Base-by-base conservation (phyloP, 2,797 vertebrate species). In the Brachyrhaphis roseni region DNA sequence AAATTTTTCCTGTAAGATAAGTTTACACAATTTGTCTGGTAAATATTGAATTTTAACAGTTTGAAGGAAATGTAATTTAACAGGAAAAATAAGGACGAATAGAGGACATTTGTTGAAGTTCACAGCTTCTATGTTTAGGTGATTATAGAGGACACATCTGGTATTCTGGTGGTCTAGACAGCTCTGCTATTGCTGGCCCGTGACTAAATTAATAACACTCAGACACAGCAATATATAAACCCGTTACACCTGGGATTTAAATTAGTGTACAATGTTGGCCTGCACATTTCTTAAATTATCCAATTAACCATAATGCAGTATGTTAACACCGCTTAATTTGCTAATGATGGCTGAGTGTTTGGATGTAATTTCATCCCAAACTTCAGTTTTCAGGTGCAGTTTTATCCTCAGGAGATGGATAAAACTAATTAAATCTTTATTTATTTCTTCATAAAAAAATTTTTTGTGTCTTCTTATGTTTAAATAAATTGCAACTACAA, bases 11-110 rank as follows among this genome's bases (percentile, higher is more conserved):
- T 20, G 8, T 45, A 62, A 72, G 16, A 51, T 72, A 71, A 45
- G 57, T 76, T 75, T 71, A 79, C 43, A 76, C 1, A 8, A 68
- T 78, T 76, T 76, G 47, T 76, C 31, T 26, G 66, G 57, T 55
- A 70, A 72, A 51, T 15, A 31, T 57, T 53, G 34, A 70, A 75
- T 45, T 75, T 51, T 77, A 66, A 57, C 20, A 72, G 77, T 16
- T 57, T 31, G n/a, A 43, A 80, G 18, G 68, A 77, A 79, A 78
- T 23, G 8, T 8, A 49, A 11, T 75, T 31, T 57, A 62, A 28
- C 57, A n/a, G 31, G 5, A 84, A 20, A 64, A 47, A 0, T 31
- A 6, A 5, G 4, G 23, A 20, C 1, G 66, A 74, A 75, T 57
- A 2, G 8, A 23, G 16, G 8, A 13, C 5, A 57, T 66, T 66